Base-by-base conservation (phyloP, 2,888 invertebrate genomes). In the Amitus sp. region DNA sequence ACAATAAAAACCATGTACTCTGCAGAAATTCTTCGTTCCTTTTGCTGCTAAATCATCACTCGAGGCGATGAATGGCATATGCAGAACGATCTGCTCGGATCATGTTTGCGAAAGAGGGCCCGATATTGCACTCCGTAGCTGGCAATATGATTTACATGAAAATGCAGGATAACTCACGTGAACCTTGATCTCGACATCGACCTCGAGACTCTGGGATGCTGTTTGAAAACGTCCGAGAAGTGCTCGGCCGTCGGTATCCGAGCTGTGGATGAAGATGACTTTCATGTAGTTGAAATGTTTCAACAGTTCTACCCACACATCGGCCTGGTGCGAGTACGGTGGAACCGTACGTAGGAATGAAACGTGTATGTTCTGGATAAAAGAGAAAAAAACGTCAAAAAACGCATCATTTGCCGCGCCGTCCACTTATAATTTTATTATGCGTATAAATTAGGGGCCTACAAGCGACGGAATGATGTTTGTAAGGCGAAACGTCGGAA, bases 291-390 rank as follows among this genome's bases (percentile, higher is more conserved):
- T 91, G 78, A 98, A 94, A 82, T 95, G 91, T 75, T 92, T 92
- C 62, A 98, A 84, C 72, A 98, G 87, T 81, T 97, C 95, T 2
- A 97, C 93, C 96, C 98, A 98, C 3, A 98, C 97, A 76, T 96
- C 95, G 0, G 98, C 97, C 83, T 99, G 98, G 80, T 98, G 96
- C n/a, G 96, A 96, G 82, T 95, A 98, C 0, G 98, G 97, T 2
- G 98, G 97, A 4, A 98, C 97, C 0, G 98, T 98, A 49, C 98
- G 87, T 71, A 99, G 84, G 82, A 98, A 98, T 1, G 96, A 97
- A 46, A 96, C 95, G 80, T 98, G 98, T 69, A 98, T 96, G 82
- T 98, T 98, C 90, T 93, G 82, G 55, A 65, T 62, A 27, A 49
- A 60, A 52, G 42, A 55, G 45, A 23, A 59, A 53, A 37, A 52